A percentile compares a stretch with the other conserved stretches of the same genome.
Conservation (phyloP, 2,888 invertebrate species). For the Drosophila antonietae region DNA sequence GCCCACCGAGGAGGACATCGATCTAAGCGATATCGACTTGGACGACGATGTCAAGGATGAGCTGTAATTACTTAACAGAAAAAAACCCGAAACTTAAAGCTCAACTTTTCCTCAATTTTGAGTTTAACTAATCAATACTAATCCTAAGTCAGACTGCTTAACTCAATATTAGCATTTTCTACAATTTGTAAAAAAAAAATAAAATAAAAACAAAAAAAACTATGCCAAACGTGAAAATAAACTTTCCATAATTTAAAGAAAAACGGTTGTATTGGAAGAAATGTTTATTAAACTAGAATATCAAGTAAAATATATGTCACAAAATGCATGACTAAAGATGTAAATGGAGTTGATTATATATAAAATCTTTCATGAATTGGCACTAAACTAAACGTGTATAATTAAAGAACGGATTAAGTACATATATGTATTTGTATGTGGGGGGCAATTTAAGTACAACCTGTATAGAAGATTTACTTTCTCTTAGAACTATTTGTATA, state of each 20-base stretch:
- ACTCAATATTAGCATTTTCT: conserved; percentile 55
- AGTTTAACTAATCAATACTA: conserved; percentile 11
- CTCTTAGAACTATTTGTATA: conserved; percentile 2
- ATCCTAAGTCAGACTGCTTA: conserved; percentile 39
- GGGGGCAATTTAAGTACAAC: conserved; percentile 57
- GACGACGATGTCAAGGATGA: conserved; percentile 87
- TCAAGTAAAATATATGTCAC: conserved; percentile 2
- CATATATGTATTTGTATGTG: conserved; percentile 25
- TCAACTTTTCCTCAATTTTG: conserved; percentile 27
- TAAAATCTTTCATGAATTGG: conserved; percentile 32
- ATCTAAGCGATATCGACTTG: conserved; percentile 94
- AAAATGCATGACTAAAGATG: conserved; percentile 8
- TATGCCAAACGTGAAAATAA: conserved; percentile 40
- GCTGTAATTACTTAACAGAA: conserved; percentile 62
- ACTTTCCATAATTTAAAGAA: conserved; percentile 26
- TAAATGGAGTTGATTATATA: conserved; percentile 7
- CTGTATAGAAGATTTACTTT: conserved; percentile 33
- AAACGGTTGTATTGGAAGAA: neutral
- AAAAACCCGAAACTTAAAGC: conserved; percentile 33
- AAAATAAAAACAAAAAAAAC: conserved; percentile 1
- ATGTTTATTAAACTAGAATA: conserved; percentile 8
- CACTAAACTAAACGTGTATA: conserved; percentile 38
- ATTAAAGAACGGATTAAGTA: conserved; percentile 6
- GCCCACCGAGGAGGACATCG: conserved; percentile 92
- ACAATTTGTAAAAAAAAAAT: conserved; percentile 33